These are phyloP conservation scores for Venustoraphidia nigricollis DNA, from an alignment of 2,888 invertebrate genomes.

Conservation along the genomic window DNA sequence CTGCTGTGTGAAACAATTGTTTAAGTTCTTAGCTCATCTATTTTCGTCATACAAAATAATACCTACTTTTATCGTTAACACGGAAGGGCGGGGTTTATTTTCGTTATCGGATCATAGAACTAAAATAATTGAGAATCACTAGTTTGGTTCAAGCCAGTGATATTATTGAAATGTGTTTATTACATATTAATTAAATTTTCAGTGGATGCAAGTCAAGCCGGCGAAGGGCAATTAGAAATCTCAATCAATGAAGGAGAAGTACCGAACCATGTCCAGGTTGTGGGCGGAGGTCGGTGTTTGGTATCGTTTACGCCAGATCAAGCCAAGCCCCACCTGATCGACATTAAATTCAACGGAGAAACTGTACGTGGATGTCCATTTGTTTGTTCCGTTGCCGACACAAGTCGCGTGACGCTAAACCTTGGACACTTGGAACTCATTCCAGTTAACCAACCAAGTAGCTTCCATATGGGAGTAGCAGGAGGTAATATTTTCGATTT, in stretches of 20 bases:
- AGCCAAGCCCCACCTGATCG: slow-evolving; percentile 81
- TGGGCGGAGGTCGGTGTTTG: slow-evolving; percentile 86
- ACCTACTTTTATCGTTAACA: too few species aligned
- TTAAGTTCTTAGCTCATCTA: too few species aligned
- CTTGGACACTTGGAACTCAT: slow-evolving; percentile 66
- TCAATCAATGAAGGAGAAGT: slow-evolving; percentile 98
- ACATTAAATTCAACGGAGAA: slow-evolving; percentile 92
- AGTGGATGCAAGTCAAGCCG: slow-evolving; percentile 97
- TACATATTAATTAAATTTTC: slow-evolving; percentile 20
- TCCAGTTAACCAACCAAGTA: slow-evolving; percentile 66
- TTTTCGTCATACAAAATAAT: too few species aligned
- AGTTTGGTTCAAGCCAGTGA: too few species aligned
- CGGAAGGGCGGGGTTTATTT: too few species aligned
- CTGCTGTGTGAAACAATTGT: too few species aligned
- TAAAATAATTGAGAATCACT: too few species aligned
- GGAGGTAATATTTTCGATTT: slow-evolving; percentile 28
- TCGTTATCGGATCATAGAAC: too few species aligned
- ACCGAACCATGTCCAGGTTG: slow-evolving; percentile 94
- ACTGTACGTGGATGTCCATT: slow-evolving; percentile 85
- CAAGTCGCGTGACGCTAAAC: slow-evolving; percentile 57
- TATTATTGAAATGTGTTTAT: neutral
- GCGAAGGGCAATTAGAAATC: slow-evolving; percentile 98
- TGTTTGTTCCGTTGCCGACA: slow-evolving; percentile 69
- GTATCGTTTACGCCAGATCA: slow-evolving; percentile 90
- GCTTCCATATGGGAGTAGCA: slow-evolving; percentile 65